Conservation (phyloP, 1,140 invertebrate species). For the Brachionus plicatilis region DNA sequence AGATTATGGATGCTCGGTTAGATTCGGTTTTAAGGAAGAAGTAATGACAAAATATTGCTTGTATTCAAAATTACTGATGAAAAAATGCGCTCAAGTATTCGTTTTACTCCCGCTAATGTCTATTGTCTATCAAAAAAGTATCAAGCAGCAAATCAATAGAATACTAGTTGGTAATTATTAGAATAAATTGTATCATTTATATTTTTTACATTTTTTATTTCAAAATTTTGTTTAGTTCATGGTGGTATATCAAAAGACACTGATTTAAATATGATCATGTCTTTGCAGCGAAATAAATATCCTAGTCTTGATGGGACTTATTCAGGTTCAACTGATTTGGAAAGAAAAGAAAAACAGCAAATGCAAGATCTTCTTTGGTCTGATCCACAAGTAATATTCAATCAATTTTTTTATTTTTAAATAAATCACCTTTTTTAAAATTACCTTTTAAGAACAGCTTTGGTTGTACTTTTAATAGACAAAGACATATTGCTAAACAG, state of each 20-base stretch:
- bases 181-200: background rate
- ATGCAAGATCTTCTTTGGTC: constrained; percentile 85
- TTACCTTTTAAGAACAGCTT: background rate
- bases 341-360: constrained; percentile 20
- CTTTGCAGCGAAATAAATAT: background rate
- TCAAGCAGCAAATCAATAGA: background rate
- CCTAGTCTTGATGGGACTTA: constrained; percentile 7
- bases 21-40: constrained; percentile 83
- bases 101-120: background rate
- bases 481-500: constrained; percentile 39
- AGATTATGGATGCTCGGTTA: constrained; percentile 75
- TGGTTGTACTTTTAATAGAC: constrained; percentile 25
- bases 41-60: constrained; percentile 72
- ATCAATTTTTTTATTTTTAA: background rate
- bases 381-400: constrained; percentile 61
- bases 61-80: constrained; percentile 39
- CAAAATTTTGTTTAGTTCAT: background rate
- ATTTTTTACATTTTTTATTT: background rate
- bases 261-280: constrained; percentile 15
- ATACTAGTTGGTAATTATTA: constrained; percentile 22
- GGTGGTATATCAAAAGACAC: constrained; percentile 39
- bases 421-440: background rate
- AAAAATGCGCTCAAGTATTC: constrained; percentile 29
- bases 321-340: background rate
- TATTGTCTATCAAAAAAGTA: background rate